Conservation (phyloP, 2,113 vertebrate species). For the Strix aluco region DNA sequence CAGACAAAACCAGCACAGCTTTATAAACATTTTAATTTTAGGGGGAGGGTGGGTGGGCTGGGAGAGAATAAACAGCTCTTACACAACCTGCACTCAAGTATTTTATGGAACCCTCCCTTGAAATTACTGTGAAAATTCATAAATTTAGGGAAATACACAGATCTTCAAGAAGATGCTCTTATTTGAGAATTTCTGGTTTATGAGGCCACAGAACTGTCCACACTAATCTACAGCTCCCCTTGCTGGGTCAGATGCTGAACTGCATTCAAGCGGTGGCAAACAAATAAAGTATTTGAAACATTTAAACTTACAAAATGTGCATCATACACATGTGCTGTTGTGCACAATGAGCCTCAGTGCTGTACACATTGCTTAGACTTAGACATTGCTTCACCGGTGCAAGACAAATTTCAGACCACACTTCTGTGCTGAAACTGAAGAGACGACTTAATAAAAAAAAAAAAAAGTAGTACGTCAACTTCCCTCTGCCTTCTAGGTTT, state of each 20-base stretch:
- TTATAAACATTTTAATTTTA: slow-evolving; percentile 3
- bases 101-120: background rate
- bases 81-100: background rate
- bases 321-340: background rate
- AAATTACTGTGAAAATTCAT: slow-evolving; percentile 9
- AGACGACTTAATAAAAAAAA: background rate
- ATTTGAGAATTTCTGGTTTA: slow-evolving; percentile 16
- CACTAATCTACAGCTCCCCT: slow-evolving; percentile 71
- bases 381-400: background rate
- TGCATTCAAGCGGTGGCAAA: slow-evolving; percentile 34
- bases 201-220: slow-evolving; percentile 47
- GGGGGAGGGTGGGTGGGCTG: background rate
- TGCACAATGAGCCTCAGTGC: background rate
- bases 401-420: background rate
- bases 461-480: no score
- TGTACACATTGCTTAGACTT: background rate
- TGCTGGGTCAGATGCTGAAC: slow-evolving; percentile 66
- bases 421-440: background rate
- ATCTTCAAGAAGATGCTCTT: background rate
- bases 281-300: background rate
- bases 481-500: background rate
- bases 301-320: background rate
- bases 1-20: slow-evolving; percentile 19
- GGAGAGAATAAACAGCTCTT: background rate
- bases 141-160: background rate